phyloP scores from a whole-genome alignment of 2,888 invertebrate species.

The Rhingia campestris region DNA sequence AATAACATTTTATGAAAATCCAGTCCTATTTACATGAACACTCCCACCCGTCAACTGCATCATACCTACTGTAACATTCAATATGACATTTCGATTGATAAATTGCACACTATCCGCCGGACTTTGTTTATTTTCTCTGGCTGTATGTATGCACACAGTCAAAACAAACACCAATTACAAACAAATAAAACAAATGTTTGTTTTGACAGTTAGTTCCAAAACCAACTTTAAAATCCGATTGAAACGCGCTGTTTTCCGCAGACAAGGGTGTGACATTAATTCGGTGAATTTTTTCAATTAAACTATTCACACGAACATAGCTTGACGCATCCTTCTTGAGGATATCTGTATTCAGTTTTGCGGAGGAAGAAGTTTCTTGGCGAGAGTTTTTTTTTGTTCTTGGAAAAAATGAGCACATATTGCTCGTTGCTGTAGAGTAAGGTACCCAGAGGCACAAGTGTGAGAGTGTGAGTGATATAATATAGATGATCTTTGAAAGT shows the following conservation, averaged over 20 bases:
- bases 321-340: slow-evolving; percentile 10
- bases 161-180: slow-evolving; percentile 48
- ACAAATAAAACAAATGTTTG: slow-evolving; percentile 26
- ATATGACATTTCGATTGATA: slow-evolving; percentile 13
- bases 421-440: neutral
- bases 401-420: neutral
- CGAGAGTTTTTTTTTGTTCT: neutral
- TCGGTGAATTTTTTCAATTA: slow-evolving; percentile 2
- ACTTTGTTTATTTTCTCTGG: slow-evolving; percentile 8
- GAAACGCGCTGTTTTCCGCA: neutral
- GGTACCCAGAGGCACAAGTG: neutral
- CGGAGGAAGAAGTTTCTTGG: slow-evolving; percentile 8
- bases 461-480: neutral
- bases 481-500: slow-evolving; percentile 30
- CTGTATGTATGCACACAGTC: slow-evolving; percentile 11
- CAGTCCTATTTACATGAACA: slow-evolving; percentile 2
- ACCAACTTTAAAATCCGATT: neutral
- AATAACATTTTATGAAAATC: neutral
- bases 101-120: neutral
- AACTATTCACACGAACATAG: slow-evolving; percentile 14
- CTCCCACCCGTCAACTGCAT: neutral
- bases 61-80: neutral
- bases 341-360: slow-evolving; percentile 10
- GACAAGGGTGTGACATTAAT: neutral
- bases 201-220: slow-evolving; percentile 35